Percentiles rank a stretch among this genome's conserved stretches.
These are phyloP conservation scores for Sarcophilus harrisii DNA, from an alignment of 2,797 vertebrate species.

Conservation along the genomic window DNA sequence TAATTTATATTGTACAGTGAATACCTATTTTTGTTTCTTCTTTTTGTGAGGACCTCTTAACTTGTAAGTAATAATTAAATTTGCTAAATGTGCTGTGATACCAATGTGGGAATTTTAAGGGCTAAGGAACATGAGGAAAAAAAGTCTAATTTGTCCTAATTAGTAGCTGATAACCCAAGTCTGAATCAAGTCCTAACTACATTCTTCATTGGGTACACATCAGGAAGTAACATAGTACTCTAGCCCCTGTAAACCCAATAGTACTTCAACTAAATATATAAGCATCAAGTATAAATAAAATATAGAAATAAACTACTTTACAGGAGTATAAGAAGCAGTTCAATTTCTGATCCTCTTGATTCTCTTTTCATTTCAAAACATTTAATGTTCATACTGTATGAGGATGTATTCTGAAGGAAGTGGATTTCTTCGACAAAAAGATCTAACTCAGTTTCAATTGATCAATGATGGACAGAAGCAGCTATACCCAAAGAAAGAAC, in stretches of 20 bases:
- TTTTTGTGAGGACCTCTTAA: not conserved
- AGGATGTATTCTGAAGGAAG: no score
- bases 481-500: no score
- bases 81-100: not conserved
- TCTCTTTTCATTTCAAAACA: constrained; percentile 1
- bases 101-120: not conserved
- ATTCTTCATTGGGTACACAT: not conserved
- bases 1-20: not conserved
- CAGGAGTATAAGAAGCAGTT: constrained; percentile 19
- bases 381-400: not conserved
- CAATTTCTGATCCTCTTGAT: constrained; percentile 5
- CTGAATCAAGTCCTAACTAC: not conserved
- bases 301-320: constrained; percentile 17
- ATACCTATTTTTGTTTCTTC: not conserved
- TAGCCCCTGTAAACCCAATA: not conserved
- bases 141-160: not conserved
- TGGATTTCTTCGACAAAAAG: no score
- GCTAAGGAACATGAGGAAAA: not conserved
- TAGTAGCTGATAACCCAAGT: not conserved
- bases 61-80: not conserved
- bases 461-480: no score
- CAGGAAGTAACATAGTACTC: not conserved
- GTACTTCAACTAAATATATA: not conserved
- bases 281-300: constrained; percentile 33
- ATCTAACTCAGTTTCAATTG: no score